Percentiles rank a stretch among this genome's conserved stretches.
Evolutionary conservation across 2,113 vertebrate species (phyloP).

Genomic region (Galeopterus variegatus): DNA sequence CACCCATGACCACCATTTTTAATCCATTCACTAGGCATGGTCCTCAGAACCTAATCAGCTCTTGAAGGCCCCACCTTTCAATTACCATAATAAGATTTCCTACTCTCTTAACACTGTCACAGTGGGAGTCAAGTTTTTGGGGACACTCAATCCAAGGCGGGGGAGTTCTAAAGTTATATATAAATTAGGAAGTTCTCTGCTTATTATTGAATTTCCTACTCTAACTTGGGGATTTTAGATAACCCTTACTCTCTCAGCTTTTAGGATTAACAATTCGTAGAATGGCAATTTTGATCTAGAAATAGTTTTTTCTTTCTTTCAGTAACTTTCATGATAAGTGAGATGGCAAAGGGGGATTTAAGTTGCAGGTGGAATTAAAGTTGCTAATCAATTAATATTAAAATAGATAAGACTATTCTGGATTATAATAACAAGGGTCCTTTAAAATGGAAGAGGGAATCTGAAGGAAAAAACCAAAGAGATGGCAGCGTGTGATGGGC

Average conservation of each 20-base stretch:
- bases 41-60: too few species aligned
- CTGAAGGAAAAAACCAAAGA: background rate
- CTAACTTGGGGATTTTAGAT: background rate
- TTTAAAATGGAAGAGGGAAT: background rate
- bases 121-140: too few species aligned
- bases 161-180: background rate
- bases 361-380: background rate
- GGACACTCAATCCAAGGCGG: too few species aligned
- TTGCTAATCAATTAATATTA: background rate
- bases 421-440: background rate
- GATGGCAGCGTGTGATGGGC: background rate
- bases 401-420: background rate
- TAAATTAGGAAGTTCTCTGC: background rate
- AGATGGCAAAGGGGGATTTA: background rate
- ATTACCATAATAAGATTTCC: too few species aligned
- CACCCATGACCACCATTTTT: too few species aligned
- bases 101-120: too few species aligned
- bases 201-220: constrained; percentile 4
- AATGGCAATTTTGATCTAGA: constrained; percentile 10
- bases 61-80: too few species aligned
- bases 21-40: too few species aligned
- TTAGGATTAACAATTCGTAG: background rate
- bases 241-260: background rate
- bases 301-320: constrained; percentile 8
- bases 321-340: background rate